Evolutionary conservation across 2,888 invertebrate genomes (phyloP), one percentile per base, ranked within the genome.

Genomic region (Drosophila kokeensis): DNA sequence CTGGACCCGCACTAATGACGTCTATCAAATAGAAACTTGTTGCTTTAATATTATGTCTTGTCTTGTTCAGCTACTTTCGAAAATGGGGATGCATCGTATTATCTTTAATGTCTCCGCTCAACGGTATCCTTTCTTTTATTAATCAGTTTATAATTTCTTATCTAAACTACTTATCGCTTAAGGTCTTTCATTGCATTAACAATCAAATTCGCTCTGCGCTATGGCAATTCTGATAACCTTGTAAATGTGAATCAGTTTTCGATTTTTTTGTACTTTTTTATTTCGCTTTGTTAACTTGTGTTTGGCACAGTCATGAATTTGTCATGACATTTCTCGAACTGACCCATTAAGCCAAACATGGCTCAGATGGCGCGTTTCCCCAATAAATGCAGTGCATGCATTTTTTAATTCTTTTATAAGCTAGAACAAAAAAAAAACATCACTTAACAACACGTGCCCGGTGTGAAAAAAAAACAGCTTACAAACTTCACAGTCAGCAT

Each of bases 1-100:
- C 80, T 82, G 63, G 61, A 80, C 61, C 71, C 38, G 29, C 48
- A 50, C 52, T 62, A 76, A 66, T 80, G 80, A 82, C 63, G 80
- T 59, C 77, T 54, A 76, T 76, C 77, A 80, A 80, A 80, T 68
- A 81, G 83, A 81, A 81, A 82, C 70, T 69, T 68, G 69, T 50
- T 57, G 76, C 53, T 50, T 52, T 36, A 27, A 58, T 49, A 50
- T 73, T 45, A 58, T 69, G 15, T 45, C 24, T 55, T 65, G 15
- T 38, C 24, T 55, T 53, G 32, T 32, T 53, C 54, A 45, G 60
- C 50, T 38, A 68, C 69, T 83, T 83, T 82, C 77, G 45, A 76
- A 45, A 76, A 49, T 27, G 52, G 45, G 69, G 55, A 53, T 66
- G 54, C 8, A 38, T 24, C n/a, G 32, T n/a, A 50, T 54, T 8